Conservation (phyloP, 2,888 invertebrate species). For the Tipula lateralis region DNA sequence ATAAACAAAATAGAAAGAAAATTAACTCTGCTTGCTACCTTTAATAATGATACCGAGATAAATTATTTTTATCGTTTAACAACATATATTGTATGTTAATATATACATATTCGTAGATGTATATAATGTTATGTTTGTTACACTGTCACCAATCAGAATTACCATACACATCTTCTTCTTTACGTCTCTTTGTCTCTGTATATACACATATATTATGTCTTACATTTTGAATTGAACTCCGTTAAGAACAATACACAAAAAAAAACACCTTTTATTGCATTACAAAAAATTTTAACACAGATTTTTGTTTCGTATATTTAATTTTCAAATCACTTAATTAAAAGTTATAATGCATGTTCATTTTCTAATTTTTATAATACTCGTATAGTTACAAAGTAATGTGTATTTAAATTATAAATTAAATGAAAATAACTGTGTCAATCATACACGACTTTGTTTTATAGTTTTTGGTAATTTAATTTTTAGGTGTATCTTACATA, state of each 20-base stretch:
- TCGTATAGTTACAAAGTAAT: not conserved
- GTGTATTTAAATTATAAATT: slow-evolving; percentile 19
- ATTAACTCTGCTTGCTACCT: not conserved
- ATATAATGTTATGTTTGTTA: not conserved
- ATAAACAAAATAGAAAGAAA: not conserved
- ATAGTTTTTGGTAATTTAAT: not conserved
- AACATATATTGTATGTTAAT: not conserved
- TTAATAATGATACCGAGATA: not conserved
- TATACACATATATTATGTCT: not conserved
- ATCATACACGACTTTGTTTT: not conserved
- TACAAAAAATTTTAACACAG: not conserved
- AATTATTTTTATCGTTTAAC: not conserved
- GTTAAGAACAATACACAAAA: not conserved
- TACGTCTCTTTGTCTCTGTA: not conserved
- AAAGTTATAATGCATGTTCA: slow-evolving; percentile 19
- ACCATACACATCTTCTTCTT: not conserved
- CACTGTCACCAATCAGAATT: not conserved
- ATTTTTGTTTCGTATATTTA: not conserved
- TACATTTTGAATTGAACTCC: not conserved
- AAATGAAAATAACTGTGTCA: not conserved
- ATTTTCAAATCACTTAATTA: not conserved
- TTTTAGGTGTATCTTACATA: slow-evolving; percentile 6
- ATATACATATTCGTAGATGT: too few species aligned
- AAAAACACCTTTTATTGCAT: not conserved
- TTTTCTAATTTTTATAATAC: not conserved